Evolutionary conservation across 2,888 invertebrate genomes (phyloP).

Genomic region (Agrypnus murinus): DNA sequence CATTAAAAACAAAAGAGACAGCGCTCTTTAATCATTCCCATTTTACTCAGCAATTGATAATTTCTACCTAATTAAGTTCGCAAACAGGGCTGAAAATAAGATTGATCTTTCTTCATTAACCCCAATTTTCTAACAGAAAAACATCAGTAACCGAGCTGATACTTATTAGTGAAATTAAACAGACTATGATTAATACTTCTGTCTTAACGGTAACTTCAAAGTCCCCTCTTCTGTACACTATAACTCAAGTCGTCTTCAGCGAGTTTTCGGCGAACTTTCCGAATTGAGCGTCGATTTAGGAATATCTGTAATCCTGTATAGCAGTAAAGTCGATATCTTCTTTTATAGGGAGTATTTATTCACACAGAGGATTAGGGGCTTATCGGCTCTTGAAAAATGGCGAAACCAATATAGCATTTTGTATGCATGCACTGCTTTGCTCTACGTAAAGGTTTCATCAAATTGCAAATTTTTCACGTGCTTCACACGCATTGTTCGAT

Average conservation of each 20-base stretch:
- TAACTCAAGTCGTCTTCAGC: slow-evolving; percentile 14
- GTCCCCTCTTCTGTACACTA: neutral
- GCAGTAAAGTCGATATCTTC: slow-evolving; percentile 65
- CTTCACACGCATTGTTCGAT: slow-evolving; percentile 48
- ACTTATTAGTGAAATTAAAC: slow-evolving; percentile 57
- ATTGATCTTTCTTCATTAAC: slow-evolving; percentile 55
- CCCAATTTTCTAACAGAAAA: slow-evolving; percentile 55
- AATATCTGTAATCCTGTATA: slow-evolving; percentile 65
- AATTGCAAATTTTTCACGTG: slow-evolving; percentile 67
- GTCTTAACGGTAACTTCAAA: slow-evolving; percentile 35
- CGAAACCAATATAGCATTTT: slow-evolving; percentile 62
- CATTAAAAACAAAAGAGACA: slow-evolving; percentile 50
- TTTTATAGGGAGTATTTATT: slow-evolving; percentile 67
- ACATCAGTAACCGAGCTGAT: slow-evolving; percentile 53
- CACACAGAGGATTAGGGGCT: slow-evolving; percentile 66
- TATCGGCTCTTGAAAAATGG: slow-evolving; percentile 66
- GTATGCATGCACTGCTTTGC: slow-evolving; percentile 62
- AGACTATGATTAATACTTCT: slow-evolving; percentile 56
- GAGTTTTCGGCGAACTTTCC: slow-evolving; percentile 35
- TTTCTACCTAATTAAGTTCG: slow-evolving; percentile 59
- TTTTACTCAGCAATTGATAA: slow-evolving; percentile 49
- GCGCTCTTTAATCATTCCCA: slow-evolving; percentile 53
- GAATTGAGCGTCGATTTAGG: slow-evolving; percentile 60
- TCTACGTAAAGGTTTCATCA: slow-evolving; percentile 63
- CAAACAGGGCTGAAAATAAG: slow-evolving; percentile 57